Base-by-base conservation (phyloP, 2,888 invertebrate species). In the Pheosia gnoma region DNA sequence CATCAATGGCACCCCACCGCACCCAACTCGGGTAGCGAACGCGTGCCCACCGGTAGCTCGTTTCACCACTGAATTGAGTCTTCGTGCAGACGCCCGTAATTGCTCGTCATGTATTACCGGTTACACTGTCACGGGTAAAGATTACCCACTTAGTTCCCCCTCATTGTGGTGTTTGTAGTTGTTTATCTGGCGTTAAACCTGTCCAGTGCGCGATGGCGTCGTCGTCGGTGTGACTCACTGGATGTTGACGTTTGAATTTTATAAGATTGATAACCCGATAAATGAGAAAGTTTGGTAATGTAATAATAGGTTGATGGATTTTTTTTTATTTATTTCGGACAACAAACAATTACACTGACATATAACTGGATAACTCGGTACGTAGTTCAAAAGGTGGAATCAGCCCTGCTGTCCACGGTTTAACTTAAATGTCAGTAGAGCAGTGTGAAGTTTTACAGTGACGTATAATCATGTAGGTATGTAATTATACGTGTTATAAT, bases 181-280 rank as follows among this genome's bases (percentile, higher is more conserved):
- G 74, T 75, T 83, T 79, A 80, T 77, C 73, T 74, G 77, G 75
- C 72, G 77, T 68, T 73, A 71, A 80, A 75, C 79, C 74, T 68
- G 82, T 72, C 68, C 67, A 59, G 62, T 68, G 66, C 61, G 61
- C 13, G 49, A 5, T 4, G 51, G n/a, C n/a, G 53, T 3, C 25
- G 25, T 13, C 25, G 51, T 4, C 10, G 49, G 49, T 52, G 49
- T 52, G 52, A 52, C 36, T 52, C 10, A 52, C 9, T 36, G 4
- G 52, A 4, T 52, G 38, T 54, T 54, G 53, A 7, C 53, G 58
- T 47, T 47, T 47, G 47, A 5, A n/a, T 47, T 47, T 47, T 47
- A n/a, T 47, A 5, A 7, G 41, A 41, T 5, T 41, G 43, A 43
- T 43, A 43, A 9, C 10, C 9, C n/a, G 4, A 47, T n/a, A 47